Conservation (phyloP, 1,140 invertebrate genomes). For the Nixonia krombeini region DNA sequence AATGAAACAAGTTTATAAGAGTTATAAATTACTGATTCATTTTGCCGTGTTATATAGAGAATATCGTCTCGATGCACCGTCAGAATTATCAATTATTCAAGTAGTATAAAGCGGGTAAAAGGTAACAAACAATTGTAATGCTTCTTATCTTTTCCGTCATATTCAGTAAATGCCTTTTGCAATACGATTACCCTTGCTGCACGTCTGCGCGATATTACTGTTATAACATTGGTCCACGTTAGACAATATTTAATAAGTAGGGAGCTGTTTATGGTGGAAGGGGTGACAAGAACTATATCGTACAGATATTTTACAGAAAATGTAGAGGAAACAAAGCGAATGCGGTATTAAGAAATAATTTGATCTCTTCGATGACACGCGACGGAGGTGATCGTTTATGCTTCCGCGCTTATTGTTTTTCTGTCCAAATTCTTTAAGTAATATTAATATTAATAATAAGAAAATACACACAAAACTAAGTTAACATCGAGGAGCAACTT, state of each 20-base stretch:
- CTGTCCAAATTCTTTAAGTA: background rate
- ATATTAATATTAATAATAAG: background rate
- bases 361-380: conserved; percentile 26
- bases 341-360: conserved; percentile 11
- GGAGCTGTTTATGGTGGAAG: conserved; percentile 16
- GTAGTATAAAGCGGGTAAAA: conserved; percentile 13
- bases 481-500: no score
- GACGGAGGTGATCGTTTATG: conserved; percentile 12
- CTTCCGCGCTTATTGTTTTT: conserved; percentile 3
- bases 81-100: conserved; percentile 25
- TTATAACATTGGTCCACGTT: conserved; percentile 64
- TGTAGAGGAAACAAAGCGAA: conserved; percentile 17
- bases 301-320: conserved; percentile 1
- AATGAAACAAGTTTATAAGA: no score
- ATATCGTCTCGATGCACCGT: conserved; percentile 10
- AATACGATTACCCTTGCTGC: conserved; percentile 8
- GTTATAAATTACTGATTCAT: no score
- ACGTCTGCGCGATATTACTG: conserved; percentile 54
- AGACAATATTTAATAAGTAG: conserved; percentile 40
- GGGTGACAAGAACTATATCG: conserved; percentile 24
- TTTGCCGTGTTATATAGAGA: no score
- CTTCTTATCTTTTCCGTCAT: conserved; percentile 16
- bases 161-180: conserved; percentile 15
- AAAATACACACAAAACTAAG: no score
- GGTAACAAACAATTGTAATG: conserved; percentile 22